Evolutionary conservation across 2,888 invertebrate species (phyloP).

Genomic region (Hoplodrina ambigua): DNA sequence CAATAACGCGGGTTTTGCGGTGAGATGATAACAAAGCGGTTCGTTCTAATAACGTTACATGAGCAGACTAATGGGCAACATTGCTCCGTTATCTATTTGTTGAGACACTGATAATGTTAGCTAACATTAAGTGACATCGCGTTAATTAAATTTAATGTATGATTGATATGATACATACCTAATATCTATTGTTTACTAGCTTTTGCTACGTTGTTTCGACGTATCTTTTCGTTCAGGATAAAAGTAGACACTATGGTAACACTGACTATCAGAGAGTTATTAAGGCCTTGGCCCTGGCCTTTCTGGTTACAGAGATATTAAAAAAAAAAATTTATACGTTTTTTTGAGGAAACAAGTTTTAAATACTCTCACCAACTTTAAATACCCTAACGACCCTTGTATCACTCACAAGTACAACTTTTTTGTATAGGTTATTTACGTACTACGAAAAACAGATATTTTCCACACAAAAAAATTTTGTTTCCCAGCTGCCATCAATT

Average conservation of each 20-base stretch:
- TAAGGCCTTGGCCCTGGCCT: too few relatives aligned
- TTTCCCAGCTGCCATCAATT: too few relatives aligned
- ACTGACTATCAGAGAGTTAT: background rate
- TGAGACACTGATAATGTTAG: slow-evolving; percentile 43
- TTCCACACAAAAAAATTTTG: too few relatives aligned
- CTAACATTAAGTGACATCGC: slow-evolving; percentile 31
- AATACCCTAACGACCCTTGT: too few relatives aligned
- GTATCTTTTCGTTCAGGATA: background rate
- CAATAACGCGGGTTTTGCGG: slow-evolving; percentile 39
- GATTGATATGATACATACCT: slow-evolving; percentile 27
- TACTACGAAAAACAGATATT: too few relatives aligned
- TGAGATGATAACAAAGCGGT: slow-evolving; percentile 45
- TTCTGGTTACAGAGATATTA: too few relatives aligned
- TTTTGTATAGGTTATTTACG: too few relatives aligned
- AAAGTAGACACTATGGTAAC: background rate
- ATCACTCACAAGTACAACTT: too few relatives aligned
- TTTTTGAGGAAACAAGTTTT: too few relatives aligned
- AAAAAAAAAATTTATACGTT: too few relatives aligned
- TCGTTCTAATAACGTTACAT: slow-evolving; percentile 57
- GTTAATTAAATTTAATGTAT: slow-evolving; percentile 45
- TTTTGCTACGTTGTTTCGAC: background rate
- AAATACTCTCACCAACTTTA: too few relatives aligned
- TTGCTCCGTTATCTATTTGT: slow-evolving; percentile 48
- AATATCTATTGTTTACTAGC: slow-evolving; percentile 15
- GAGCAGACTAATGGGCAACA: slow-evolving; percentile 47